Conservation (phyloP, 2,888 invertebrate species). For the Acanthococcus lagerstroemiae region DNA sequence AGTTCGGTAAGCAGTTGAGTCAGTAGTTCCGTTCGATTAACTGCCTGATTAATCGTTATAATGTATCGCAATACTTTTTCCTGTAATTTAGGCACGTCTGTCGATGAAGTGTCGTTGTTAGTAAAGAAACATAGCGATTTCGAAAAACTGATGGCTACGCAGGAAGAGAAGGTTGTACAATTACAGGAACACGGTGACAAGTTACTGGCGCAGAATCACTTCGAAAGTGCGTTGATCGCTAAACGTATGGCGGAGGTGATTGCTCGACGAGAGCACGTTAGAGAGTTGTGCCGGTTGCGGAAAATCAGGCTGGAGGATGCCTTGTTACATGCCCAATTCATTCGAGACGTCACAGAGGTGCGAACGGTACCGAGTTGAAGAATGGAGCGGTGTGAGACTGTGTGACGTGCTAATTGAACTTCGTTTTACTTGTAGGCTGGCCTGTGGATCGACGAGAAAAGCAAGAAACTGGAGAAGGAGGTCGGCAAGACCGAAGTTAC, state of each 20-base stretch:
- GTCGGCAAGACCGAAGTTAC: conserved; percentile 63
- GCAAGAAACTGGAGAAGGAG: conserved; percentile 73
- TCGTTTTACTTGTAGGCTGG: conserved; percentile 57
- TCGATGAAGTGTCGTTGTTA: conserved; percentile 80
- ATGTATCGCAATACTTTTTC: conserved; percentile 5
- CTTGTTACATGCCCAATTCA: conserved; percentile 77
- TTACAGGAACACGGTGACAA: conserved; percentile 77
- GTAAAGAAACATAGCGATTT: conserved; percentile 91
- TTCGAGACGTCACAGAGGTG: conserved; percentile 75
- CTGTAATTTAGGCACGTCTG: conserved; percentile 53
- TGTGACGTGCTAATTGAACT: neutral
- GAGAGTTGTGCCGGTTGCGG: conserved; percentile 56
- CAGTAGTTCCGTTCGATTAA: too few relatives aligned
- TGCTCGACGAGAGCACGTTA: conserved; percentile 54
- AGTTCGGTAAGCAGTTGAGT: conserved; percentile 42
- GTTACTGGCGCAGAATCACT: conserved; percentile 80
- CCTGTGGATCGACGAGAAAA: conserved; percentile 84
- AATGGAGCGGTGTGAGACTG: neutral
- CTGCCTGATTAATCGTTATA: neutral
- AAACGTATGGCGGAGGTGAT: conserved; percentile 64
- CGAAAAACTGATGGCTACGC: conserved; percentile 75
- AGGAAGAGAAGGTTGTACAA: conserved; percentile 76
- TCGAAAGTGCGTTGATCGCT: conserved; percentile 71
- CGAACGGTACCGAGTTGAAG: neutral
- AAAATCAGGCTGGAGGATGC: conserved; percentile 63